phyloP scores from a whole-genome alignment of 2,888 invertebrate species.

The Nomada lathburiana region DNA sequence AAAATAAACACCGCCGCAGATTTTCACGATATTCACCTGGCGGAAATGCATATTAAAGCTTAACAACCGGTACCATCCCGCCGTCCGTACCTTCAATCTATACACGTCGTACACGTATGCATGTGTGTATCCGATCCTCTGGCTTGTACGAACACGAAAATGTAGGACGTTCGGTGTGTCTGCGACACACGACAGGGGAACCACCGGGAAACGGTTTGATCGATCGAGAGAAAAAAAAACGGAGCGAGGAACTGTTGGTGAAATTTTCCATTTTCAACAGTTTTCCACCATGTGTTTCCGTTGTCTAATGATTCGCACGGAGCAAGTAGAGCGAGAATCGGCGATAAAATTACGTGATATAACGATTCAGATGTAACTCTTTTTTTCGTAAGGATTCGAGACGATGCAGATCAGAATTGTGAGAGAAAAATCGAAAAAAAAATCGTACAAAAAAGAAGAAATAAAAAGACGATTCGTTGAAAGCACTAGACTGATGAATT shows the following conservation, averaged over 20 bases:
- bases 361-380: slow-evolving; percentile 7
- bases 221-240: slow-evolving; percentile 4
- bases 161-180: slow-evolving; percentile 19
- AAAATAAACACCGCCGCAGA: slow-evolving; percentile 40
- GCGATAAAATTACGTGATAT: background rate
- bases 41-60: slow-evolving; percentile 32
- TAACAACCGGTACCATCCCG: slow-evolving; percentile 7
- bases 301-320: background rate
- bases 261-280: background rate
- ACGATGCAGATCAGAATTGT: background rate
- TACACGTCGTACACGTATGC: background rate
- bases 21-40: slow-evolving; percentile 30
- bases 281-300: background rate
- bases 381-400: slow-evolving; percentile 1
- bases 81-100: background rate
- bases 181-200: slow-evolving; percentile 3
- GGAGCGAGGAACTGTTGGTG: background rate
- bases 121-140: slow-evolving; percentile 2
- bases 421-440: background rate
- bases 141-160: slow-evolving; percentile 24
- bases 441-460: too few species aligned
- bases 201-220: background rate
- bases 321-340: background rate
- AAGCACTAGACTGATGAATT: too few species aligned
- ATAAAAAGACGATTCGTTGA: too few species aligned